Base-by-base conservation (phyloP, 2,888 invertebrate genomes). In the Epinotia demarniana region DNA sequence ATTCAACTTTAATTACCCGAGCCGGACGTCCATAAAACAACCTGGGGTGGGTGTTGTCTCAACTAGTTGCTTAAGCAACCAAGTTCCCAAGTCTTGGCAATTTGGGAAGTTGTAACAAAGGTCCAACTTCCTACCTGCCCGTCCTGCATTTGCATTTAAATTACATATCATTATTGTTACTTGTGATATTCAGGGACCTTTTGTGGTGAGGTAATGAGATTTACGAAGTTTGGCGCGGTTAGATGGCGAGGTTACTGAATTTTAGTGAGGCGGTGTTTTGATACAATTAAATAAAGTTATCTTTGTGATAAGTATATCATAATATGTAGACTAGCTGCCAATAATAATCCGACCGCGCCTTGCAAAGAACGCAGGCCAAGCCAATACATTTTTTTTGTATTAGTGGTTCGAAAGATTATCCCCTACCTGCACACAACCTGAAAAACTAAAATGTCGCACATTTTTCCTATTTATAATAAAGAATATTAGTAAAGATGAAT, bases 101-200 rank as follows among this genome's bases (percentile, higher is more conserved):
- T 74, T 74, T 74, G 64, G 57, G 49, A 70, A 74, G 63, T 74
- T 74, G 74, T 74, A 74, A 74, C 70, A 74, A 74, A 74, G 74
- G 74, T 64, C 23, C 49, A 74, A 64, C 58, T 70, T 70, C 74
- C 74, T 64, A 74, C 74, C 74, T 74, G 74, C 69, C 57, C 62
- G 68, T 23, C 72, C 73, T 61, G 63, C 63, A 74, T 74, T 74
- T 74, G 74, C 74, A 74, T 74, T 70, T 74, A 74, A 74, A 74
- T 74, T 74, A 74, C 70, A 63, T 70, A 70, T 74, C 74, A 74
- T 74, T 74, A 74, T 74, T 74, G 74, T 74, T 74, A 64, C 74
- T 60, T 53, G 74, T 64, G 64, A 70, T 60, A 74, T 64, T 74
- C 69, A 3, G 74, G 58, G 69, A n/a, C 73, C 67, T 73, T 74